Conservation (phyloP, 2,888 invertebrate genomes). For the Pristionchus arcanus region DNA sequence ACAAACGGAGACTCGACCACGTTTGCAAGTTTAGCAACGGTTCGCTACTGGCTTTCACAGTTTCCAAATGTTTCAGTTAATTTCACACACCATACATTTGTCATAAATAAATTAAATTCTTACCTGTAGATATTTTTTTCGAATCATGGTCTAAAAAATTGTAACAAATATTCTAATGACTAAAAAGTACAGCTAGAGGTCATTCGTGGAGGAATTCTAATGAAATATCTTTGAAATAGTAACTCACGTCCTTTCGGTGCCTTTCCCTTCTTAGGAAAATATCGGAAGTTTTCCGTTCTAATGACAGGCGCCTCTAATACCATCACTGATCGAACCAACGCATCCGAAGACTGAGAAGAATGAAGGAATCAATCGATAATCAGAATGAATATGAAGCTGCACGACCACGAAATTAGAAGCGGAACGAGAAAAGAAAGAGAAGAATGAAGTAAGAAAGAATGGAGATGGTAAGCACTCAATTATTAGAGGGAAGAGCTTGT, state of each 20-base stretch:
- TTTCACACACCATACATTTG: too few species aligned
- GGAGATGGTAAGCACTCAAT: constrained; percentile 39
- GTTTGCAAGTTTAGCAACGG: not conserved
- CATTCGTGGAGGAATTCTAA: too few species aligned
- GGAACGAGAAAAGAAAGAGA: constrained; percentile 41
- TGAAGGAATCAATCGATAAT: constrained; percentile 14
- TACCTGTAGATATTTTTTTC: too few species aligned
- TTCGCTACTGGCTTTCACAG: not conserved
- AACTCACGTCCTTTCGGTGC: constrained; percentile 67
- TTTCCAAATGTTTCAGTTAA: not conserved
- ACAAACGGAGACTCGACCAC: not conserved
- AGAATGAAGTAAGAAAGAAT: constrained; percentile 9
- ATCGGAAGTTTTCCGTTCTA: constrained; percentile 74
- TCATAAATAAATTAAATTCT: too few species aligned
- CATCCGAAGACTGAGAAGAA: constrained; percentile 50
- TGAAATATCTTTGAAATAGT: too few species aligned
- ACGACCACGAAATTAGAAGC: constrained; percentile 20
- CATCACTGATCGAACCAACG: constrained; percentile 63
- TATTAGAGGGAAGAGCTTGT: constrained; percentile 1
- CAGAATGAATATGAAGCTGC: not conserved
- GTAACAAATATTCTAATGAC: too few species aligned
- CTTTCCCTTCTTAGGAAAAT: constrained; percentile 73
- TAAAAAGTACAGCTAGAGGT: too few species aligned
- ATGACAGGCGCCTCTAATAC: constrained; percentile 72
- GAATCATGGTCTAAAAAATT: too few species aligned